Base-by-base conservation (phyloP, 2,113 vertebrate species). In the Tragelaphus buxtoni region DNA sequence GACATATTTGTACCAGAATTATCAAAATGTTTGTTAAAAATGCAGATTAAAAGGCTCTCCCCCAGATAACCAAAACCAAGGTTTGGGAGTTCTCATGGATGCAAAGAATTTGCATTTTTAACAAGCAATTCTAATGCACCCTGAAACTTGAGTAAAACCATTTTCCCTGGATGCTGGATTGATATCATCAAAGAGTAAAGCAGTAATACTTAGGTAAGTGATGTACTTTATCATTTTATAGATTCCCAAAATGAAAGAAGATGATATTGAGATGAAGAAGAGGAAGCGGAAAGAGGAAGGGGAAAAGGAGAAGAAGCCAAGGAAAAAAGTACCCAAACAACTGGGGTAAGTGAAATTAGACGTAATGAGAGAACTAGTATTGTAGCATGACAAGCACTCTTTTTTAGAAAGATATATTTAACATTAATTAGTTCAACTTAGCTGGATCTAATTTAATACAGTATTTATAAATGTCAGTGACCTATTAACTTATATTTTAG, bases 241-340 rank as follows among this genome's bases (percentile, higher is more conserved):
- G 99, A 97, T 98, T 97, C 97, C 98, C 79, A 99, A 99, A 98
- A 95, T 99, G 92, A 99, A 99, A 98, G 99, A 99, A 11, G 99
- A 99, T 92, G 99, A 99, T 92, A 98, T 98, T 65, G 99, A 98
- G 85, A 99, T 99, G 76, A 99, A 99, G 98, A 99, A 99, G 95
- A 99, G 99, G 22, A 99, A 99, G 97, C 99, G 99, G 97, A 99
- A 99, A 98, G 99, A 99, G 81, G 99, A 99, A 47, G 99, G 99
- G 32, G 98, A 99, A 88, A 99, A 99, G 90, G 99, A 99, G 77
- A 99, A 99, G 98, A 99, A 99, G 94, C 99, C 99, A 95, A 99
- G 98, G 96, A 99, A 99, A 81, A 99, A 99, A 99, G 98, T 99
- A 96, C 98, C 99, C 96, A 99, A 99, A 98, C 98, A 99, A 47